These are phyloP conservation scores for Elephantulus edwardii DNA, from an alignment of 2,113 vertebrate species.

Conservation along the genomic window DNA sequence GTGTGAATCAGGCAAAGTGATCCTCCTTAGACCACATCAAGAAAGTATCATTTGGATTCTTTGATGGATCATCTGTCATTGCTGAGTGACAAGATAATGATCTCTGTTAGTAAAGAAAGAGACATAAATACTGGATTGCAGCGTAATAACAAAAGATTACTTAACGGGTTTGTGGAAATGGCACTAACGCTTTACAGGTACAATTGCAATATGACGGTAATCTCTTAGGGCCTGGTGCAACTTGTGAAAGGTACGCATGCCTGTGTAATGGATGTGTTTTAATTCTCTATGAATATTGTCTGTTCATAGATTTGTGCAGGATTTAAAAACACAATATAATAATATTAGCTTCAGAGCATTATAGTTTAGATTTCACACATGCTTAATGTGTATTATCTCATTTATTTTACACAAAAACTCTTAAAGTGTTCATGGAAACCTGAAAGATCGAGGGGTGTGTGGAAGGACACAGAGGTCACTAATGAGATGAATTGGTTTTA, in stretches of 20 bases:
- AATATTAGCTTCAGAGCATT: background rate
- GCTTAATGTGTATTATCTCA: background rate
- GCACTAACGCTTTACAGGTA: slow-evolving; percentile 61
- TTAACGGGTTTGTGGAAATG: slow-evolving; percentile 73
- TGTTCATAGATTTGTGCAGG: background rate
- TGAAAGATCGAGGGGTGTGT: background rate
- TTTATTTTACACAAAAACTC: slow-evolving; percentile 11
- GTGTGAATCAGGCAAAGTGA: background rate
- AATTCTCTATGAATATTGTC: slow-evolving; percentile 42
- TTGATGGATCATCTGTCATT: slow-evolving; percentile 60
- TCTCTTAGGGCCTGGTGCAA: slow-evolving; percentile 37
- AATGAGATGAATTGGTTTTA: background rate
- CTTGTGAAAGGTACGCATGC: slow-evolving; percentile 42
- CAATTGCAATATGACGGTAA: slow-evolving; percentile 53
- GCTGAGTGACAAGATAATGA: slow-evolving; percentile 73
- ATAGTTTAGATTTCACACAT: background rate
- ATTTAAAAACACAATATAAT: slow-evolving; percentile 35
- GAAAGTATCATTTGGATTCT: slow-evolving; percentile 55
- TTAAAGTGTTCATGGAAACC: background rate
- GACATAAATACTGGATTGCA: slow-evolving; percentile 68
- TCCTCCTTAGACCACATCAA: background rate
- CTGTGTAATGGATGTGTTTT: background rate
- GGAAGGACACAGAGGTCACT: background rate
- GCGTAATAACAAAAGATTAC: slow-evolving; percentile 76
- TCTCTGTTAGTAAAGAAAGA: slow-evolving; percentile 75